Base-by-base conservation (phyloP, 2,113 vertebrate genomes). In the Galemys pyrenaicus region DNA sequence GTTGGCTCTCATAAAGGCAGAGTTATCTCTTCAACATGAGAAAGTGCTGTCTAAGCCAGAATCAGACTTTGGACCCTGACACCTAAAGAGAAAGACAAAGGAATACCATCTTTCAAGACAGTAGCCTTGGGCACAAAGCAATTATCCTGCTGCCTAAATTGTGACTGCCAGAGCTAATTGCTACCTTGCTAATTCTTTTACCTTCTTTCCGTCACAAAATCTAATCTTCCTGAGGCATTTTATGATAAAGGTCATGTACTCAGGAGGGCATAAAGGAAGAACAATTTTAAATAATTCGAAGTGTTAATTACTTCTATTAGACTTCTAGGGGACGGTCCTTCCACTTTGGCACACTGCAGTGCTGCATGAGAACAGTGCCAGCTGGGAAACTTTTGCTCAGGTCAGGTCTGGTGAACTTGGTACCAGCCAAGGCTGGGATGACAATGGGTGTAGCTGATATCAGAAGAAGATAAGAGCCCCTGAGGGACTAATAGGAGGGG, bases 101-200 rank as follows among this genome's bases (percentile, higher is more conserved):
- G 35, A 75, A 84, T 87, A 58, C 24, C 35, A 32, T 44, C 35
- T 56, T 41, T 79, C 20, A 56, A 78, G 65, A 79, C 15, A 35
- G 84, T 58, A 51, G 68, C 78, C n/a, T 67, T 81, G 46, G 79
- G 32, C 64, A 24, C 44, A 58, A 85, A 67, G 39, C 41, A 68
- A 11, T 62, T 80, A 65, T 75, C 28, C 73, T 71, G 44, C 44
- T 91, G 46, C 73, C 60, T 78, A 70, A 80, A 60, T 24, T 44
- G 28, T 85, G 79, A 88, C 58, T 84, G 37, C 37, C 71, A 82
- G 58, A 62, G 20, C 77, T 83, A 77, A 87, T 74, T 87, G 60
- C 30, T 49, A 35, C 65, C n/a, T 91, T 84, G 71, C 37, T 85
- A 85, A 85, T 84, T 94, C 82, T 64, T 94, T 68, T 75, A 71